phyloP scores from a whole-genome alignment of 2,797 vertebrate species.

The Lithobates pipiens region DNA sequence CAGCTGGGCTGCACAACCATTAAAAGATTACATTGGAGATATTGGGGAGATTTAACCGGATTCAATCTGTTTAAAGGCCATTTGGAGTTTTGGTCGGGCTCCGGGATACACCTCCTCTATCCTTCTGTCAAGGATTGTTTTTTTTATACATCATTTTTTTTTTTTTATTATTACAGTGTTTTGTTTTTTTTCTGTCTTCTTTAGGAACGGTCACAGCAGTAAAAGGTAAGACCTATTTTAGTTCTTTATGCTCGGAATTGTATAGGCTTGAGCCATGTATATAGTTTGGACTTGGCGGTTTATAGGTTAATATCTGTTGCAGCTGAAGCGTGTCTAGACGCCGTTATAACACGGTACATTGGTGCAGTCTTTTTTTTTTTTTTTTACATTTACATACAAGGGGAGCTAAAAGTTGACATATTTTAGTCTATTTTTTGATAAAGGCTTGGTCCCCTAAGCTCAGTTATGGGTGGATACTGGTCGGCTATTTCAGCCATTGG shows the following conservation, averaged over 20 bases:
- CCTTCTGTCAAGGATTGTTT: slow-evolving; percentile 1
- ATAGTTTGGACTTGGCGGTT: neutral
- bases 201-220: neutral
- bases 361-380: too few species aligned
- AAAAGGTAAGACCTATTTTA: neutral
- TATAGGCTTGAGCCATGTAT: neutral
- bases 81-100: neutral
- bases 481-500: too few species aligned
- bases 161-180: neutral
- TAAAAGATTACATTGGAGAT: slow-evolving; percentile 70
- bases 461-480: neutral
- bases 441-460: neutral
- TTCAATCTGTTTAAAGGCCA: slow-evolving; percentile 49
- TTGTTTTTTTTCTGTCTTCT: neutral
- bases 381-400: too few species aligned
- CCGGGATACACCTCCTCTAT: neutral
- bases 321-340: neutral
- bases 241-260: neutral
- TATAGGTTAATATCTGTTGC: neutral
- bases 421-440: too few species aligned
- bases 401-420: too few species aligned
- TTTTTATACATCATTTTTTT: neutral
- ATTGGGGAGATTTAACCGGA: slow-evolving; percentile 54
- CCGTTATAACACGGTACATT: too few species aligned
- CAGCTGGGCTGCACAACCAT: slow-evolving; percentile 57